Conservation (phyloP, 2,888 invertebrate genomes). For the Myopa testacea region DNA sequence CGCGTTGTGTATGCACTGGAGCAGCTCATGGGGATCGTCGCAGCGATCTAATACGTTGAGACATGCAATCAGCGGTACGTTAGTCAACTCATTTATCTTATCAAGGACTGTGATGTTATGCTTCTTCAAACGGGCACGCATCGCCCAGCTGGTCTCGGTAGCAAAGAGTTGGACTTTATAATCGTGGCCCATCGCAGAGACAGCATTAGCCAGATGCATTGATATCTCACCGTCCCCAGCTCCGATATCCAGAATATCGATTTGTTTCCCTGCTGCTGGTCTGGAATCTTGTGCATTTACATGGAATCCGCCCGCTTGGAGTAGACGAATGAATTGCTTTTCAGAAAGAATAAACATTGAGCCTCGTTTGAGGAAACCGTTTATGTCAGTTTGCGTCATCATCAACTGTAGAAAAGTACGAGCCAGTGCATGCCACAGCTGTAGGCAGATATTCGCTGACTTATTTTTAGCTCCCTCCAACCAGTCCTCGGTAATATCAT, state of each 20-base stretch:
- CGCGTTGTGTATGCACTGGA: constrained; percentile 79
- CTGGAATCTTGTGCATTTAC: constrained; percentile 21
- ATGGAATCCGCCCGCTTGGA: constrained; percentile 62
- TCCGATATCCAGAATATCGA: constrained; percentile 84
- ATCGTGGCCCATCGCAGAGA: constrained; percentile 75
- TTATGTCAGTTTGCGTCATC: constrained; percentile 95
- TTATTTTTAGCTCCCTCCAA: constrained; percentile 63
- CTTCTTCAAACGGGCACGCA: constrained; percentile 83
- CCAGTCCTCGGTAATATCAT: constrained; percentile 64
- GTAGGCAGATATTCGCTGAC: constrained; percentile 76
- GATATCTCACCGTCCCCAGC: constrained; percentile 98
- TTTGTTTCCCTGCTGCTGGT: constrained; percentile 53
- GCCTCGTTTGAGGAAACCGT: constrained; percentile 91
- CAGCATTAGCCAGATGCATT: constrained; percentile 76
- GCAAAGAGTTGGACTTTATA: constrained; percentile 80
- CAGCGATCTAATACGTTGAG: constrained; percentile 95
- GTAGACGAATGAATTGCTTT: constrained; percentile 76
- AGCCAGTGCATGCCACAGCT: constrained; percentile 90
- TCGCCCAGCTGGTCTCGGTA: constrained; percentile 91
- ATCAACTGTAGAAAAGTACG: constrained; percentile 88
- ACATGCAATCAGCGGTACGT: constrained; percentile 71
- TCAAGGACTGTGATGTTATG: constrained; percentile 69
- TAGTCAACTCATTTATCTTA: constrained; percentile 60
- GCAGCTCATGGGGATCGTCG: constrained; percentile 82
- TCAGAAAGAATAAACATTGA: constrained; percentile 97